Evolutionary conservation across 2,888 invertebrate genomes (phyloP).

Genomic region (Rhaphigaster nebulosa): DNA sequence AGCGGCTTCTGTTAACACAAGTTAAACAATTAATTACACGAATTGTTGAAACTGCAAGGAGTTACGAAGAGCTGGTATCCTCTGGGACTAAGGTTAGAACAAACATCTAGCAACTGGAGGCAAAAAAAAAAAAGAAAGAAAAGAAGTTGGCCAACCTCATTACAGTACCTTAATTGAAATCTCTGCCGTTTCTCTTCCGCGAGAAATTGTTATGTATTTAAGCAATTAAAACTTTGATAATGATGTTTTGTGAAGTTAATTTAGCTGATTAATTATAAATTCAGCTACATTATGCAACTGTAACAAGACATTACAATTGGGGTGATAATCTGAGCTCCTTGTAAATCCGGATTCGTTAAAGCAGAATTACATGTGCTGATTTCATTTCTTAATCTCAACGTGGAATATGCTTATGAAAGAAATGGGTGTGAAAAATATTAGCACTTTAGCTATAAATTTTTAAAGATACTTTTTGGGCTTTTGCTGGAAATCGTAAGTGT

Average conservation of each 20-base stretch:
- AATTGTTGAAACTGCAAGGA: conserved; percentile 23
- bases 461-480: no score
- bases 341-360: not conserved
- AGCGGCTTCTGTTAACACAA: conserved; percentile 1
- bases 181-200: not conserved
- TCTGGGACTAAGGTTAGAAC: not conserved
- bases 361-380: not conserved
- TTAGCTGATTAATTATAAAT: not conserved
- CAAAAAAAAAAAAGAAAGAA: not conserved
- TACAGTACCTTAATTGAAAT: conserved; percentile 32
- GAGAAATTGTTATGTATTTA: conserved; percentile 28
- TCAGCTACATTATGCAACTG: not conserved
- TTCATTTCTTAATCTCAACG: not conserved
- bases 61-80: not conserved
- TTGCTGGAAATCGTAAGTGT: no score
- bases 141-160: conserved; percentile 22
- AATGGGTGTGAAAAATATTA: no score
- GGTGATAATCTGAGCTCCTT: not conserved
- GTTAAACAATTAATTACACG: conserved; percentile 35
- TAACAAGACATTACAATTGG: not conserved
- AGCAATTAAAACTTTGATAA: conserved; percentile 28
- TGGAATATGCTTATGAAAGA: no score
- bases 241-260: conserved; percentile 1
- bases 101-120: not conserved
- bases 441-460: no score